Base-by-base conservation (phyloP, 2,888 invertebrate species). In the Ceriagrion tenellum region DNA sequence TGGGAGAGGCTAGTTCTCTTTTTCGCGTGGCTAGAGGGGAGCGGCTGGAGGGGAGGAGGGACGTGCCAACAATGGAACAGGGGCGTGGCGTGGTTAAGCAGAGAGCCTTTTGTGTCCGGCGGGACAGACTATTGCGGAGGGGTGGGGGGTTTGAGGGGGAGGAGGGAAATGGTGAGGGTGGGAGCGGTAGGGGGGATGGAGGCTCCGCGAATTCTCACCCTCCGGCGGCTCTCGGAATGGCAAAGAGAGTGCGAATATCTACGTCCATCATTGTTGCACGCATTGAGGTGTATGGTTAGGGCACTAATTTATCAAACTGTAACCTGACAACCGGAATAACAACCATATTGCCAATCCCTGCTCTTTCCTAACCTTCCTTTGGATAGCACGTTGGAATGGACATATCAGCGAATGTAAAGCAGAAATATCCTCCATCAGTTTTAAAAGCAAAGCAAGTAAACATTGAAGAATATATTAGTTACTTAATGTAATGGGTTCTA, bases 61-160 rank as follows among this genome's bases (percentile, higher is more conserved):
- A n/a, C 26, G 26, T 20, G 93, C n/a, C 47, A 69, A 47, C 63
- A 93, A 91, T 91, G 91, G 91, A 26, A 63, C 26, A 40, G 90
- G 63, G 56, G 30, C 40, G 47, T 63, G 69, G 63, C 30, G 35
- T 69, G 69, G 47, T 40, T 69, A n/a, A n/a, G 69, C 35, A 69
- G 63, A 69, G 63, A n/a, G 35, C 69, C 69, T 69, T 69, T 93
- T 93, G 91, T 91, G 63, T 63, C 63, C 63, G 63, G 63, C 40
- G 40, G 93, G 56, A 90, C 56, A 56, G 13, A 30, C 59, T 91
- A 69, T n/a, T 69, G 69, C 8, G 69, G 69, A n/a, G 23, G 69
- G 69, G 47, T 4, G 47, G 47, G 8, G 47, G 47, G n/a, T n/a
- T n/a, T n/a, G n/a, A n/a, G 47, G 47, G 47, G 2, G 2, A 8